A percentile compares a stretch with the other conserved stretches of the same genome.
Conservation (phyloP, 2,797 vertebrate species). For the Capromys pilorides region DNA sequence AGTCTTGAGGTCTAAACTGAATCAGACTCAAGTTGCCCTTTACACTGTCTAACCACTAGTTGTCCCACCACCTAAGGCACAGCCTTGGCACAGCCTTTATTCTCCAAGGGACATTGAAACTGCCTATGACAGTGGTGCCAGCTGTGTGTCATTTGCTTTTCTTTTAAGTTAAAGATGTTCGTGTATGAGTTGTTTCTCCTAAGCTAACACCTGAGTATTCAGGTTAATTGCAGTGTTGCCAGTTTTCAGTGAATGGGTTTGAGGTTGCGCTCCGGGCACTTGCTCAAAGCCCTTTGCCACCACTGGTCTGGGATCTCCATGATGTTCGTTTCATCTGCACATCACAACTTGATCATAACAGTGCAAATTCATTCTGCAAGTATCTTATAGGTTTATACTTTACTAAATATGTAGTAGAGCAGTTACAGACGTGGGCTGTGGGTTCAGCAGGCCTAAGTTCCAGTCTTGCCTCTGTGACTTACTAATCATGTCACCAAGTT, state of each 20-base stretch:
- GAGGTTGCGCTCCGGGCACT: no score
- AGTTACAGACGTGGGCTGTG: neutral
- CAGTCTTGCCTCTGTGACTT: neutral
- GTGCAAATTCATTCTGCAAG: neutral
- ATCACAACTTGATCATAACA: no score
- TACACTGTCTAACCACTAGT: neutral
- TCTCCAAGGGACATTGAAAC: neutral
- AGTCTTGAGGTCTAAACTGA: neutral
- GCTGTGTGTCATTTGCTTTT: neutral
- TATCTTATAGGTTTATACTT: neutral
- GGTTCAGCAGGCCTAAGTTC: neutral
- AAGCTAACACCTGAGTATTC: neutral
- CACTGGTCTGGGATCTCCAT: neutral
- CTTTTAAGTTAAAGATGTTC: neutral
- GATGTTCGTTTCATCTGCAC: neutral
- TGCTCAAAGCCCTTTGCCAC: neutral
- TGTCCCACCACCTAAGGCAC: no score
- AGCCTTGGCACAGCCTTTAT: no score
- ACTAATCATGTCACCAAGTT: neutral
- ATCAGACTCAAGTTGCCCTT: neutral
- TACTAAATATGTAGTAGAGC: neutral
- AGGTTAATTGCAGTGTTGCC: neutral
- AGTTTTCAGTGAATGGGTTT: neutral
- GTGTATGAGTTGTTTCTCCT: neutral
- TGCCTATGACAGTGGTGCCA: neutral